Percentiles rank a stretch among this genome's conserved stretches.
phyloP scores from a whole-genome alignment of 2,888 invertebrate species.

The Eristalis intricaria region DNA sequence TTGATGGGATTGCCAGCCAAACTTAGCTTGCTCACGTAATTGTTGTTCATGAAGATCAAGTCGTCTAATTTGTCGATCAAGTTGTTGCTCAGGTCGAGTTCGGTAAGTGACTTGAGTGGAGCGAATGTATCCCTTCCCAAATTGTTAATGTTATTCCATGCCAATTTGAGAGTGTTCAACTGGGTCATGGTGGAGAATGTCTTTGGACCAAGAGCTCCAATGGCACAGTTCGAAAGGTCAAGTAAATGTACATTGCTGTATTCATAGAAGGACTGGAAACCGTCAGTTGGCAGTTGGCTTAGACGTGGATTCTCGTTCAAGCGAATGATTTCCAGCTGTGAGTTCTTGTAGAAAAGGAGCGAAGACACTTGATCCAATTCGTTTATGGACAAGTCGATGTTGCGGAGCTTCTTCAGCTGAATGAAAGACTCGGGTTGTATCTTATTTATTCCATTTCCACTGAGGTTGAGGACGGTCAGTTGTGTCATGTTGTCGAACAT shows the following conservation, averaged over 20 bases:
- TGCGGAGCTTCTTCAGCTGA: conserved; percentile 85
- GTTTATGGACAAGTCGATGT: conserved; percentile 89
- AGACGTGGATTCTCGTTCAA: conserved; percentile 88
- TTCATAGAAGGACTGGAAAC: conserved; percentile 85
- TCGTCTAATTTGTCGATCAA: conserved; percentile 84
- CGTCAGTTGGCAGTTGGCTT: conserved; percentile 85
- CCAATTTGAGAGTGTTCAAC: conserved; percentile 85
- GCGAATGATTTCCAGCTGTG: conserved; percentile 86
- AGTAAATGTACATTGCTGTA: conserved; percentile 86
- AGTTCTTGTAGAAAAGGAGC: conserved; percentile 87
- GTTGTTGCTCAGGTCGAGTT: conserved; percentile 89
- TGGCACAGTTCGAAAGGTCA: conserved; percentile 88
- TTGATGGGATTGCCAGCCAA: conserved; percentile 88
- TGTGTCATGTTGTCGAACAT: conserved; percentile 86
- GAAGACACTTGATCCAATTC: conserved; percentile 86
- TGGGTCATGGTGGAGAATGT: conserved; percentile 88
- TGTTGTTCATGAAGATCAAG: conserved; percentile 86
- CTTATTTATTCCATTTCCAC: conserved; percentile 86
- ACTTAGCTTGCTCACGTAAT: conserved; percentile 84
- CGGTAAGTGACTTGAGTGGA: conserved; percentile 84
- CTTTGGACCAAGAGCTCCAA: conserved; percentile 84
- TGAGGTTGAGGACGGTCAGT: conserved; percentile 86
- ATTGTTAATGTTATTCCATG: conserved; percentile 85
- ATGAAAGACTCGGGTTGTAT: conserved; percentile 87
- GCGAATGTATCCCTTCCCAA: conserved; percentile 84